Evolutionary conservation across 1,140 invertebrate genomes (phyloP), one percentile per base, ranked within the genome.

Genomic region (Asbolus verrucosus): DNA sequence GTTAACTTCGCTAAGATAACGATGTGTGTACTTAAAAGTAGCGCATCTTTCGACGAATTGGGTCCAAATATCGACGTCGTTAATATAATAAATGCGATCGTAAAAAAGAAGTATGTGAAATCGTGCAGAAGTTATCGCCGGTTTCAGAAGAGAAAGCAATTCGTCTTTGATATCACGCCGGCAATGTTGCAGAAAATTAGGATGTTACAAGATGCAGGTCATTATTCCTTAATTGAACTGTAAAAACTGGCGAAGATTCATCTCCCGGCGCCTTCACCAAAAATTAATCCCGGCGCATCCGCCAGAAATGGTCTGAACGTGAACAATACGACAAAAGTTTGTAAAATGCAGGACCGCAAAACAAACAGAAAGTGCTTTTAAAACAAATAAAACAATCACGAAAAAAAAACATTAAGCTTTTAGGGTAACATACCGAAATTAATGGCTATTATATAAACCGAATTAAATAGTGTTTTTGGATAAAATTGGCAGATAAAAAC

Each of bases 11-110:
- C 38, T 30, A 18, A 65, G 38, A 65, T 65, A 65, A 46, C 63
- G 63, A 65, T 65, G 63, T 41, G 38, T 65, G 63, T 41, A 46
- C 18, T 65, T 65, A 65, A 65, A 41, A 43, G 36, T 62, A 62
- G n/a, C 24, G 15, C 60, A 11, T 36, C 33, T 36, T 14, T 1
- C 11, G 27, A 59, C 18, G 27, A 59, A 59, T 59, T 59, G 50
- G 60, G 18, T 13, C 16, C 18, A 39, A 62, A 61, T 61, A 61
- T 36, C 54, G 54, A 33, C 31, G 27, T 33, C 54, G 31, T 61
- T 61, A 61, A 31, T 36, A 36, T 61, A 61, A 61, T 61, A 61
- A 61, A 61, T 31, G 54, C 31, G 36, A 62, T 50, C 43, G 43
- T 50, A 50, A 50, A 50, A 50, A 50, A 19, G 43, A 50, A 50